These are phyloP conservation scores for Sipha flava DNA, from an alignment of 1,140 invertebrate genomes.

Conservation along the genomic window DNA sequence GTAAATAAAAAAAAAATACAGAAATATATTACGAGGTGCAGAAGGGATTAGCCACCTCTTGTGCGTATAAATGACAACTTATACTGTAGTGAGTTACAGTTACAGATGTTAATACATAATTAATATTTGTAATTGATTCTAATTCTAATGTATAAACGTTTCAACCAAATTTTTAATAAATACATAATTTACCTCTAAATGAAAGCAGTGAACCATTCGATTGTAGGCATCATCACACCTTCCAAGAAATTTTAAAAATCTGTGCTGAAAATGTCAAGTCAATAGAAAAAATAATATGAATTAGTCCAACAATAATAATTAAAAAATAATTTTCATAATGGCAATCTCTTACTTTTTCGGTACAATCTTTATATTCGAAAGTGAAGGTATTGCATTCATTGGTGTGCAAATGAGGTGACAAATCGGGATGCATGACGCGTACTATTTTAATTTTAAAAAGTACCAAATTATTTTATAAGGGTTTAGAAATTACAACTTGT, in stretches of 20 bases:
- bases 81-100: too few relatives aligned
- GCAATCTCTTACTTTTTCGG: not conserved
- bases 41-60: too few relatives aligned
- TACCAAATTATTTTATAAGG: too few relatives aligned
- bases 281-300: not conserved
- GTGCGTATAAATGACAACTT: too few relatives aligned
- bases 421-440: slow-evolving; percentile 11
- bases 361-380: not conserved
- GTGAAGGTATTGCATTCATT: not conserved
- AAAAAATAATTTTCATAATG: not conserved
- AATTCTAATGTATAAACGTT: too few relatives aligned
- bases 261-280: not conserved
- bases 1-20: too few relatives aligned
- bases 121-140: too few relatives aligned
- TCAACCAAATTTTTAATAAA: too few relatives aligned
- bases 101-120: too few relatives aligned
- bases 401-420: slow-evolving; percentile 13
- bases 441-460: not conserved
- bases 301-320: not conserved
- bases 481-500: too few relatives aligned
- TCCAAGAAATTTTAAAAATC: not conserved
- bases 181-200: not conserved
- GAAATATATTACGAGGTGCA: too few relatives aligned
- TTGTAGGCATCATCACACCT: slow-evolving; percentile 1
- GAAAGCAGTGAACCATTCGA: slow-evolving; percentile 14